Evolutionary conservation across 2,797 vertebrate species (phyloP).

Genomic region (Phrynocephalus guinanensis): DNA sequence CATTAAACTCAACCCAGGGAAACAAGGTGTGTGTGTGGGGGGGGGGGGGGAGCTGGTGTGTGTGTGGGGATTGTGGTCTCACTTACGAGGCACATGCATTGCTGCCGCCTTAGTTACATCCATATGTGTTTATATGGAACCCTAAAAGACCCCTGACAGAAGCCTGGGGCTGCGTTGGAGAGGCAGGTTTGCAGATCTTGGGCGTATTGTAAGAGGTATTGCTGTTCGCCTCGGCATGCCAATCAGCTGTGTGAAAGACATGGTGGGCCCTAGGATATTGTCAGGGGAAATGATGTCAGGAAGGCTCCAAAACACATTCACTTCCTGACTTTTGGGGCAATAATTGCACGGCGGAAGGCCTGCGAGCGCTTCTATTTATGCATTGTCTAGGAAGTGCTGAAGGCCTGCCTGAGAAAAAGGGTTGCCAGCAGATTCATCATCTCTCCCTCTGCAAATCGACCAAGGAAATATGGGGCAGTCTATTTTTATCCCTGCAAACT

Average conservation of each 20-base stretch:
- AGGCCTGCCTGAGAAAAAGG: background rate
- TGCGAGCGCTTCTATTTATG: background rate
- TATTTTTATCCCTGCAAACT: constrained; percentile 59
- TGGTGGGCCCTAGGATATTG: rapidly evolving
- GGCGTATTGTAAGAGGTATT: background rate
- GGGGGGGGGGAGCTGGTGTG: constrained; percentile 52
- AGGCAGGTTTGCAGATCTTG: no score
- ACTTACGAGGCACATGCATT: constrained; percentile 57
- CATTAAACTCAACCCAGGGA: constrained; percentile 69
- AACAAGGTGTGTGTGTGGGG: background rate
- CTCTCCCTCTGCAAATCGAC: background rate
- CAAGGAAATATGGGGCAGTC: constrained; percentile 46
- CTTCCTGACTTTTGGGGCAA: background rate
- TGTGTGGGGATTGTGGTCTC: constrained; percentile 62
- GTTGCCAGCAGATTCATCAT: constrained; percentile 13
- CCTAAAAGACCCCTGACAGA: background rate
- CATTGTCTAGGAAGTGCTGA: background rate
- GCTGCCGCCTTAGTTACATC: constrained; percentile 1
- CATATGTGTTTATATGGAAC: background rate
- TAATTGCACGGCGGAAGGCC: rapidly evolving
- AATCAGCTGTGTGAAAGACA: rapidly evolving
- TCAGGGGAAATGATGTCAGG: rapidly evolving
- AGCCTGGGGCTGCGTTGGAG: background rate
- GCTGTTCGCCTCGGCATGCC: rapidly evolving
- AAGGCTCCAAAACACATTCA: background rate